Conservation (phyloP, 1,140 invertebrate genomes). For the Nymphalis io region DNA sequence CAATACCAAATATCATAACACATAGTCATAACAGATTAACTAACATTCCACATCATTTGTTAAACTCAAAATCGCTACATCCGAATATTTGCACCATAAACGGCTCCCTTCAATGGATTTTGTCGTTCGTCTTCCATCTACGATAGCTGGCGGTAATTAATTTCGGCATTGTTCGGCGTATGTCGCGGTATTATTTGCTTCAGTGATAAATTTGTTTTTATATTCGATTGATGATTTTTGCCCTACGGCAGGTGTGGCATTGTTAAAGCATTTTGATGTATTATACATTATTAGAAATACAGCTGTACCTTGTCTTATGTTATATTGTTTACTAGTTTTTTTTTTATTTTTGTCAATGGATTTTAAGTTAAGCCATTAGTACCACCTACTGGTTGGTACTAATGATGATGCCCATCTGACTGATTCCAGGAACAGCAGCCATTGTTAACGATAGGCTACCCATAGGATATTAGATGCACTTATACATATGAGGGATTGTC, state of each 20-base stretch:
- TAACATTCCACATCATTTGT: slow-evolving; percentile 7
- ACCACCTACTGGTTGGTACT: too few relatives aligned
- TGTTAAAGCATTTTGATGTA: not conserved
- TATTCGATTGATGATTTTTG: slow-evolving; percentile 9
- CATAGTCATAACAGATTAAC: not conserved
- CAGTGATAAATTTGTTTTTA: not conserved
- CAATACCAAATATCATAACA: not conserved
- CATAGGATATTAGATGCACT: too few relatives aligned
- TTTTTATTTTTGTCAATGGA: too few relatives aligned
- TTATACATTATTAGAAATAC: not conserved
- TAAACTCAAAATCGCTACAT: not conserved
- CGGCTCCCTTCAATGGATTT: not conserved
- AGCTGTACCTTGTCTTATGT: too few relatives aligned
- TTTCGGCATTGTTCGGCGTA: slow-evolving; percentile 45
- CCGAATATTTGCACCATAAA: not conserved
- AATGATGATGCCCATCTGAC: too few relatives aligned
- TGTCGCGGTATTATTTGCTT: slow-evolving; percentile 31
- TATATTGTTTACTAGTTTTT: too few relatives aligned
- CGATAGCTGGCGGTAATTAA: slow-evolving; percentile 52
- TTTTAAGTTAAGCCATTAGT: too few relatives aligned
- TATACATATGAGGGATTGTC: too few relatives aligned
- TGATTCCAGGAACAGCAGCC: too few relatives aligned
- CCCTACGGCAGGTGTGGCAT: slow-evolving; percentile 6
- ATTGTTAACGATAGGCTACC: too few relatives aligned
- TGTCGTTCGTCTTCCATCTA: slow-evolving; percentile 35